Conservation (phyloP, 2,113 vertebrate species). For the Cephalopterus ornatus region DNA sequence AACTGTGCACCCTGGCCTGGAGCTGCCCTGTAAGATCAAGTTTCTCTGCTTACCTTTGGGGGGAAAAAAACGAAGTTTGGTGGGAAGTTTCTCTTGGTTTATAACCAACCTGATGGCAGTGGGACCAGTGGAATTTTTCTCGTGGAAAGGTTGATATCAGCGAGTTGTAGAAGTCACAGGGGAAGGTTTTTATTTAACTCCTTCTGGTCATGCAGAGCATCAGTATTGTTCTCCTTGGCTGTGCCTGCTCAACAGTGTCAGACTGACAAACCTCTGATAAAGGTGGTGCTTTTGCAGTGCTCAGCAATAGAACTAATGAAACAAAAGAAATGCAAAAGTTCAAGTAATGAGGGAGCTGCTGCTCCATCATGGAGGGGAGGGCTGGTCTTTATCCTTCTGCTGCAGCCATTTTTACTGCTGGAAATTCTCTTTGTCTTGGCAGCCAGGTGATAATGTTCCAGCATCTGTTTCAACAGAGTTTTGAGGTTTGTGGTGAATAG, state of each 20-base stretch:
- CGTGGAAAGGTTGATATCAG: not conserved
- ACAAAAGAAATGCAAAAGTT: not conserved
- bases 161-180: not conserved
- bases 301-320: not conserved
- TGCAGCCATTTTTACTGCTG: not conserved
- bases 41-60: not conserved
- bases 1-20: constrained; percentile 89
- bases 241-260: not conserved
- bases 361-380: rapidly evolving
- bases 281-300: not conserved
- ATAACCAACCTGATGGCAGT: not conserved
- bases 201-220: not conserved
- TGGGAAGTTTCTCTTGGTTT: not conserved
- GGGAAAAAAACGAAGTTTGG: not conserved
- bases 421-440: not conserved
- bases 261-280: not conserved
- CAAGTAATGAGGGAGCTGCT: not conserved
- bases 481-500: not conserved
- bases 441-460: not conserved
- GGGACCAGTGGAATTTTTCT: not conserved
- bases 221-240: not conserved
- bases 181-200: not conserved
- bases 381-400: not conserved
- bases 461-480: not conserved
- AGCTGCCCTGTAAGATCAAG: constrained; percentile 87